Conservation (phyloP, 2,797 vertebrate genomes). For the Brotula barbata region DNA sequence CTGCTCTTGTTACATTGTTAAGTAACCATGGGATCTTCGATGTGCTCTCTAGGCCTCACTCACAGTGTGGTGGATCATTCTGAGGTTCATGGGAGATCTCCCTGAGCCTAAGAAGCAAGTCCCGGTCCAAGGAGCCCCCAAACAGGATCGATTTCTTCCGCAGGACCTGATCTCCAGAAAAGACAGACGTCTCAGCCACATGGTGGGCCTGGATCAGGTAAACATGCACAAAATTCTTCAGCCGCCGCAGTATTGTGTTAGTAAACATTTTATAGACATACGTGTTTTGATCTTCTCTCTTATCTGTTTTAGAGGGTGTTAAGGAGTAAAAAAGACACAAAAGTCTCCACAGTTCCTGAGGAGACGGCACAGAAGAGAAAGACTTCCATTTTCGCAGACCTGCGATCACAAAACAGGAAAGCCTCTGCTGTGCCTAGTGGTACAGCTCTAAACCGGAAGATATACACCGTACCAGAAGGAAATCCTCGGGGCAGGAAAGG, state of each 20-base stretch:
- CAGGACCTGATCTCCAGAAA: slow-evolving; percentile 70
- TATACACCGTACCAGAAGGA: slow-evolving; percentile 60
- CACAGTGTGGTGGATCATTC: slow-evolving; percentile 89
- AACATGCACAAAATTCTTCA: not conserved
- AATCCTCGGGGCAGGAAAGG: slow-evolving; percentile 52
- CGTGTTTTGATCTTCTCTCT: too few species aligned
- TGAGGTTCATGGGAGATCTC: slow-evolving; percentile 97
- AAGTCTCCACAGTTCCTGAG: slow-evolving; percentile 48
- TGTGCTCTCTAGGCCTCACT: slow-evolving; percentile 82
- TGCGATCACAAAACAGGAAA: slow-evolving; percentile 69
- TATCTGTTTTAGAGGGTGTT: slow-evolving; percentile 67
- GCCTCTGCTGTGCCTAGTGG: slow-evolving; percentile 54
- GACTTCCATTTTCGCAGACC: slow-evolving; percentile 71
- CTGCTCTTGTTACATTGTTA: not conserved
- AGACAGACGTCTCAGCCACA: slow-evolving; percentile 76
- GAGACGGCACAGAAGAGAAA: slow-evolving; percentile 58
- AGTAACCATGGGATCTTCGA: not conserved
- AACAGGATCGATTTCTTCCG: slow-evolving; percentile 53
- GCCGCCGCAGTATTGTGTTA: not conserved
- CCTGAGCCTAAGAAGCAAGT: slow-evolving; percentile 84
- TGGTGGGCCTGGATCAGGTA: slow-evolving; percentile 80
- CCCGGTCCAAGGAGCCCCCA: slow-evolving; percentile 39
- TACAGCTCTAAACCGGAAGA: slow-evolving; percentile 48
- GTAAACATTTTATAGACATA: not conserved
- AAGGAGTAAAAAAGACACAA: slow-evolving; percentile 61